Conservation (phyloP, 2,797 vertebrate genomes). For the Esox masquinongy region DNA sequence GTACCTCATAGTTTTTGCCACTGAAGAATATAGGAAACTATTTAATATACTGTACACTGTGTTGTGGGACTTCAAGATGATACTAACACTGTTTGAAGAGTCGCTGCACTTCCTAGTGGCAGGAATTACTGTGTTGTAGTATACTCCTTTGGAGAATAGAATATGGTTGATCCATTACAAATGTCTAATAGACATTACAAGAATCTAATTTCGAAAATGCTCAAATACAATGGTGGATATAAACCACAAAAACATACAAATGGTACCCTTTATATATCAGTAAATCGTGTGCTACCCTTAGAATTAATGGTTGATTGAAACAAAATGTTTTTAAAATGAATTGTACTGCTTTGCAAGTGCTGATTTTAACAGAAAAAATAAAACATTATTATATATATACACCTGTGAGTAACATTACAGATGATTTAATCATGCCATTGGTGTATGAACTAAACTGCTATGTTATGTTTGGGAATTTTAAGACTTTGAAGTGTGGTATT, state of each 20-base stretch:
- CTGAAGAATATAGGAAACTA: conserved; percentile 64
- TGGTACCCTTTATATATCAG: conserved; percentile 41
- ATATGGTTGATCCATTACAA: conserved; percentile 54
- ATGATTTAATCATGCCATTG: conserved; percentile 59
- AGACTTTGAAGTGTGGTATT: conserved; percentile 61
- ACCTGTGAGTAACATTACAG: conserved; percentile 66
- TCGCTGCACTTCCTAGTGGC: conserved; percentile 66
- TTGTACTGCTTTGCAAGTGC: conserved; percentile 37
- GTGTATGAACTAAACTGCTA: conserved; percentile 56
- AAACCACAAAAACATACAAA: conserved; percentile 48
- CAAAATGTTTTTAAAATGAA: conserved; percentile 9
- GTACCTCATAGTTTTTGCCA: conserved; percentile 67
- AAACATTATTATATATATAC: conserved; percentile 65
- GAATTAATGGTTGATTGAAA: not conserved
- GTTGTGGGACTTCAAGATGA: conserved; percentile 58
- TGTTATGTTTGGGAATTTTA: conserved; percentile 40
- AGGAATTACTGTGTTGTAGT: conserved; percentile 63
- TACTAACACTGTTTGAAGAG: conserved; percentile 74
- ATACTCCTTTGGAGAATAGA: conserved; percentile 65
- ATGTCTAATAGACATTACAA: conserved; percentile 48
- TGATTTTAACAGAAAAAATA: conserved; percentile 51
- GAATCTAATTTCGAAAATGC: conserved; percentile 47
- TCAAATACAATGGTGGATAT: conserved; percentile 34
- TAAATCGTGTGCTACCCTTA: conserved; percentile 18
- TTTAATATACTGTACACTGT: conserved; percentile 66